Evolutionary conservation across 2,113 vertebrate genomes (phyloP), one percentile per base, ranked within the genome.

Genomic region (Peromyscus maniculatus): DNA sequence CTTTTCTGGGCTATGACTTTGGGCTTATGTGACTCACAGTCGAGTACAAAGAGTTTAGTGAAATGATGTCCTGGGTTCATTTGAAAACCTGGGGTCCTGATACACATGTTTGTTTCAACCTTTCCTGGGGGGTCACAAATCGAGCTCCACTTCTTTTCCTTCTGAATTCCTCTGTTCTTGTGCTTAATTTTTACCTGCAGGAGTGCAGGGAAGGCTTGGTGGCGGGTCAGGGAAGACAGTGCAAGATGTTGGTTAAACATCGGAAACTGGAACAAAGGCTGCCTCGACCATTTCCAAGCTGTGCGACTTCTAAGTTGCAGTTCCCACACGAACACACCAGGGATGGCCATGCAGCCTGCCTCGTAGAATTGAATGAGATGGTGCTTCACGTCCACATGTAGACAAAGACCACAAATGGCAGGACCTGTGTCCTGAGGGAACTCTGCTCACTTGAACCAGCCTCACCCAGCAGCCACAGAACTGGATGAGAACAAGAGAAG

Each of bases 21-120:
- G 91, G 86, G 39, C 84, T 77, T 92, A 55, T 13, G 13, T 67
- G 75, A 96, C 78, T 96, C 74, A 82, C 72, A 52, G 59, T 22
- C 59, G 39, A 95, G 36, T 2, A 0, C 7, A 12, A 46, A 79
- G 46, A 84, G 75, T 95, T 84, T 72, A 96, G 74, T 9, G 17
- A 8, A 83, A n/a, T 0, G 87, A 62, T 49, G 15, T 46, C 89
- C 84, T 87, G 28, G 94, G 43, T 64, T 67, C 94, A 84, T 82
- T 22, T 66, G 84, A 84, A 78, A n/a, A 26, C 26, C 67, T 67
- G 91, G 82, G 57, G 22, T 87, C 92, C 52, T 64, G n/a, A 55
- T 21, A 33, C 5, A 5, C 3, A 2, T 46, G 24, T 55, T 89
- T 72, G 59, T 12, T 75, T 87, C 67, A 52, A 3, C 11, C 39